A percentile compares a stretch with the other conserved stretches of the same genome.
phyloP scores from a whole-genome alignment of 2,888 invertebrate species.

The Xylocampa areola region DNA sequence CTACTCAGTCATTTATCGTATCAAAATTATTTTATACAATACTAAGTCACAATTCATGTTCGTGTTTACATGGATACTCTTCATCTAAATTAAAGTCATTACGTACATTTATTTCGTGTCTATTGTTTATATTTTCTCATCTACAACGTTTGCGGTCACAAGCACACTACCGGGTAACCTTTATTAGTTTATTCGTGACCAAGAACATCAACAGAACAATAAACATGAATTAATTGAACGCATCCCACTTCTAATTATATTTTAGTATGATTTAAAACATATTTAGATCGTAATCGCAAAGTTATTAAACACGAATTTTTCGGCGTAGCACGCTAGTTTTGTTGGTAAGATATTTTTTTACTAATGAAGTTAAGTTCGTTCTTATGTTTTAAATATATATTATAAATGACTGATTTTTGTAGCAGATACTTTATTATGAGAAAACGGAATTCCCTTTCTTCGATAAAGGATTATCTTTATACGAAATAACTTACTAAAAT shows the following conservation, averaged over 20 bases:
- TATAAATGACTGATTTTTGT: too few species aligned
- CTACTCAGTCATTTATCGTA: too few species aligned
- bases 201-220: constrained; percentile 15
- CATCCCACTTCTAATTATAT: constrained; percentile 22
- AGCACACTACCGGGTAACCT: constrained; percentile 46
- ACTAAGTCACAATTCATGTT: not conserved
- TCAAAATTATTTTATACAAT: not conserved
- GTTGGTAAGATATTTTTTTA: too few species aligned
- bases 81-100: constrained; percentile 31
- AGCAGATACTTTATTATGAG: too few species aligned
- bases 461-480: too few species aligned
- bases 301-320: constrained; percentile 14
- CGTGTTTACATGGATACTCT: constrained; percentile 15
- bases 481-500: too few species aligned
- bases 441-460: too few species aligned
- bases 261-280: constrained; percentile 26
- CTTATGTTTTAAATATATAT: too few species aligned
- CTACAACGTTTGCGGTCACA: constrained; percentile 28
- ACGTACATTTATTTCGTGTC: constrained; percentile 19
- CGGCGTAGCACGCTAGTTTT: not conserved
- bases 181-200: constrained; percentile 31
- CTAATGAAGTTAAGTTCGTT: too few species aligned
- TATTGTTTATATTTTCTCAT: constrained; percentile 45
- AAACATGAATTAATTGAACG: constrained; percentile 16
- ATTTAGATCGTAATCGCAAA: constrained; percentile 16